Evolutionary conservation across 2,113 vertebrate genomes (phyloP).

Genomic region (Tetraodon nigroviridis): DNA sequence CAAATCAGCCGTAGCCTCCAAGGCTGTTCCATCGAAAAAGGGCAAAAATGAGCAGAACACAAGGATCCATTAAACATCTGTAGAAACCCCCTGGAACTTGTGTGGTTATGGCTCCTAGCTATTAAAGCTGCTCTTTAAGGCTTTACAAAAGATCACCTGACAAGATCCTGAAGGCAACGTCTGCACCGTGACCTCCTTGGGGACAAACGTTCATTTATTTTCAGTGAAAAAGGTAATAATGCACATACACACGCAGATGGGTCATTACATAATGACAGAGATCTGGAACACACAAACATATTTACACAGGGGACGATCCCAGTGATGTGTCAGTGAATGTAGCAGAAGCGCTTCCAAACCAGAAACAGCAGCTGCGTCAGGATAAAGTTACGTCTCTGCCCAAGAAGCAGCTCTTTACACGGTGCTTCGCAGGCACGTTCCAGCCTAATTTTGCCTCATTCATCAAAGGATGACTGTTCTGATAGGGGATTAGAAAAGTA

Average conservation of each 20-base stretch:
- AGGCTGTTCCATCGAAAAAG: too few species aligned
- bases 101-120: constrained; percentile 31
- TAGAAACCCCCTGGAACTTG: too few species aligned
- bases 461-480: constrained; percentile 9
- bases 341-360: too few species aligned
- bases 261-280: constrained; percentile 27
- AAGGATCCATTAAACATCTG: too few species aligned
- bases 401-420: too few species aligned
- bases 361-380: too few species aligned
- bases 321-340: too few species aligned
- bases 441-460: constrained; percentile 18
- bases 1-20: too few species aligned
- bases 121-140: constrained; percentile 41
- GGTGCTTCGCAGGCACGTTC: too few species aligned
- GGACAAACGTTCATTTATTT: constrained; percentile 22
- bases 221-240: background rate
- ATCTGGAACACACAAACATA: constrained; percentile 10
- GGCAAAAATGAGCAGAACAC: too few species aligned
- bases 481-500: constrained; percentile 29
- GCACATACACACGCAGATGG: constrained; percentile 8
- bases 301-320: constrained; percentile 1
- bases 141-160: constrained; percentile 16
- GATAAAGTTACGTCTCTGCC: too few species aligned
- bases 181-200: background rate
- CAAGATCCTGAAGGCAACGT: constrained; percentile 2